Conservation (phyloP, 2,113 vertebrate genomes). For the Lota lota region DNA sequence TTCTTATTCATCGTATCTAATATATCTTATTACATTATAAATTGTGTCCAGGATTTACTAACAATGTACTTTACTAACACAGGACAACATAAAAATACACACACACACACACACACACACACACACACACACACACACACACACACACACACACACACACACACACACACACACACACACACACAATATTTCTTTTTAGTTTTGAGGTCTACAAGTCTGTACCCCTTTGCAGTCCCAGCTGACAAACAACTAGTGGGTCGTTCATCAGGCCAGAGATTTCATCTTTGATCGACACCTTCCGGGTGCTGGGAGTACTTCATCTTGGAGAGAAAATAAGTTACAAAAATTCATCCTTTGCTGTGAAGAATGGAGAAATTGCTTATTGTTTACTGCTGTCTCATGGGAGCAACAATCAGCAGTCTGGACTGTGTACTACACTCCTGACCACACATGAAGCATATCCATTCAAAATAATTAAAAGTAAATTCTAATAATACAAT, state of each 20-base stretch:
- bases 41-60: too few species aligned
- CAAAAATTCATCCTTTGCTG: slow-evolving; percentile 1
- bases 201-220: slow-evolving; percentile 4
- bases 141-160: background rate
- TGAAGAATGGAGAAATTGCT: background rate
- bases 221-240: slow-evolving; percentile 21
- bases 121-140: background rate
- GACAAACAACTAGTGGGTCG: slow-evolving; percentile 41
- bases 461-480: too few species aligned
- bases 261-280: slow-evolving; percentile 60
- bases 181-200: background rate
- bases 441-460: too few species aligned
- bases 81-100: background rate
- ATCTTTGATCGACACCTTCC: slow-evolving; percentile 49
- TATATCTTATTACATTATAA: too few species aligned
- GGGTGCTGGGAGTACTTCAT: slow-evolving; percentile 44
- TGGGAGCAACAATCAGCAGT: too few species aligned
- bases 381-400: too few species aligned
- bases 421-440: too few species aligned
- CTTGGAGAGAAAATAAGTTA: slow-evolving; percentile 28
- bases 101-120: background rate
- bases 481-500: too few species aligned
- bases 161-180: slow-evolving; percentile 10
- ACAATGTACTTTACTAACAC: too few species aligned
- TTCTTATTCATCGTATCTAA: too few species aligned